Evolutionary conservation across 2,888 invertebrate genomes (phyloP), one percentile per base, ranked within the genome.

Genomic region (Sarcophaga rosellei): DNA sequence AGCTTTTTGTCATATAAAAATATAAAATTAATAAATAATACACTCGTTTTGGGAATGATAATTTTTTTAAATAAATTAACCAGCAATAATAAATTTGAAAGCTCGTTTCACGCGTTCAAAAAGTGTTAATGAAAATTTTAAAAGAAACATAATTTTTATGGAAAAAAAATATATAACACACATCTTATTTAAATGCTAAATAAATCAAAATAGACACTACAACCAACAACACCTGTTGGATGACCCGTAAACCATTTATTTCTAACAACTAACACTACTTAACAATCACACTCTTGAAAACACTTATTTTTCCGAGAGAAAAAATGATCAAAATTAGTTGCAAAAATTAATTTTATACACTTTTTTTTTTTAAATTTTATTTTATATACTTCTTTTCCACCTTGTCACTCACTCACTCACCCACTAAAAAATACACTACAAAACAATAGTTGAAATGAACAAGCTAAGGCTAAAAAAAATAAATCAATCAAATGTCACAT

Each of bases 81-180:
- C 12, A 73, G 69, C 11, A 81, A 77, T 23, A 76, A 61, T 35
- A 75, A 83, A 75, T 65, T 86, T 74, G 63, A 81, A 81, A 87
- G 87, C 87, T 87, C 87, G 87, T 87, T 85, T 87, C 87, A 87
- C 87, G 87, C 84, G 87, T 87, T 84, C 85, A 81, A 84, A 35
- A 77, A 84, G 79, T 84, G 86, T 86, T 86, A 84, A 86, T 86
- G 86, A 78, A 84, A 81, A 75, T 86, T 84, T 79, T 85, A 75
- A 72, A 70, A 63, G 63, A n/a, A 75, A 76, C 53, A 63, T 47
- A 75, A 35, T 57, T 57, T 70, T 66, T 66, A 53, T 57, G 68
- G 62, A 35, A 44, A 61, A 57, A 62, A 62, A 1, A 35, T n/a
- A n/a, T n/a, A 35, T 35, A 10, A 35, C 35, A 35, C 35, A 35